Conservation (phyloP, 2,113 vertebrate species). For the Pangasianodon hypophthalmus region DNA sequence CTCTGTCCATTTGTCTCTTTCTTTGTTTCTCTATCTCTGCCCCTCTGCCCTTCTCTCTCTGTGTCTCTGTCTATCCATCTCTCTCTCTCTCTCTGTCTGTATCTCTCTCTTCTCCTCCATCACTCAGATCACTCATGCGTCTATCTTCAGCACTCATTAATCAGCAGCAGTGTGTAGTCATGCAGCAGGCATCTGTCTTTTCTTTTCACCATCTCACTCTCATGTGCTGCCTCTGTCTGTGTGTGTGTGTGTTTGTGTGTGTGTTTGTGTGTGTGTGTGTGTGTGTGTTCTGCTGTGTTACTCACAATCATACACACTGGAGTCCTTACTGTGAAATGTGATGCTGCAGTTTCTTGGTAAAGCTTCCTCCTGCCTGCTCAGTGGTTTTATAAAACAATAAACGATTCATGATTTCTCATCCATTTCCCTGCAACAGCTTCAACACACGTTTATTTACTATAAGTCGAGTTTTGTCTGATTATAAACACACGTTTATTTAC, state of each 20-base stretch:
- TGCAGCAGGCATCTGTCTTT: neutral
- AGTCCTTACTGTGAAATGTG: neutral
- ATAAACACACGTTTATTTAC: neutral
- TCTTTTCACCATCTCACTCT: neutral
- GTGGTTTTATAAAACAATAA: neutral
- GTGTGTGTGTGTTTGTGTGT: neutral
- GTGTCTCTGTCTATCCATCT: neutral
- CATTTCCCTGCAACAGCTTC: neutral
- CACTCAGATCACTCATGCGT: neutral
- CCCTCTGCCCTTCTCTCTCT: neutral
- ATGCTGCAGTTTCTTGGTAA: neutral
- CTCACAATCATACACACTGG: neutral
- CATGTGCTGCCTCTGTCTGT: neutral
- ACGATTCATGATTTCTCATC: neutral
- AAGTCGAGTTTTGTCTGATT: neutral
- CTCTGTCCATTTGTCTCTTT: neutral
- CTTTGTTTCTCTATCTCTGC: neutral
- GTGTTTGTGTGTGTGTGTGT: neutral
- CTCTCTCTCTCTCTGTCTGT: conserved; percentile 11
- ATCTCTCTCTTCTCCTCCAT: neutral
- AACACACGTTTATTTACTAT: neutral
- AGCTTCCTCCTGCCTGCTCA: neutral
- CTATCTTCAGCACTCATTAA: conserved; percentile 28
- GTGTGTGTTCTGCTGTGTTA: neutral
- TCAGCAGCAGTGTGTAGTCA: neutral